Evolutionary conservation across 2,113 vertebrate genomes (phyloP).

Genomic region (Balaeniceps rex): DNA sequence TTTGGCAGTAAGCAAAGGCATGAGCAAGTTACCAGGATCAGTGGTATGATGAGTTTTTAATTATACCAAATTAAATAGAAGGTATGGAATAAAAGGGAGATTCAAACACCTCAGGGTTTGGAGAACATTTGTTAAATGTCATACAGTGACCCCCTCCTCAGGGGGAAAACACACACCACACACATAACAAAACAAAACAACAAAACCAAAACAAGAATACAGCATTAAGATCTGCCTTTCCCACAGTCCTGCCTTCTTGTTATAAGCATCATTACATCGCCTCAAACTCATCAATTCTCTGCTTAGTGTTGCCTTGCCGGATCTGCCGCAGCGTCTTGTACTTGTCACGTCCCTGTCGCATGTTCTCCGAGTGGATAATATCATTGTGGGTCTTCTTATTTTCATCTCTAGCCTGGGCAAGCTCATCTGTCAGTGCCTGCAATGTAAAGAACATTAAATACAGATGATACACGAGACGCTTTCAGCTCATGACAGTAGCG

Average conservation of each 20-base stretch:
- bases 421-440: constrained; percentile 87
- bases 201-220: not conserved
- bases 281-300: constrained; percentile 96
- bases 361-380: constrained; percentile 89
- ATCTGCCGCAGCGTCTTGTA: constrained; percentile 97
- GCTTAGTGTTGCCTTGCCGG: constrained; percentile 96
- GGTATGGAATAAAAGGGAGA: not conserved
- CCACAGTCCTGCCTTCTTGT: constrained; percentile 31
- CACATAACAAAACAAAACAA: not conserved
- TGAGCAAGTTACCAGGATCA: not conserved
- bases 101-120: constrained; percentile 15
- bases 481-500: not conserved
- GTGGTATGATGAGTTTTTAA: not conserved
- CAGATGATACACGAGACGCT: not conserved
- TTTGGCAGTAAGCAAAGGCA: constrained; percentile 75
- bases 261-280: constrained; percentile 78
- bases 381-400: constrained; percentile 92
- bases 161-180: not conserved
- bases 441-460: not conserved
- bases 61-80: not conserved
- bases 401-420: constrained; percentile 88
- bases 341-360: constrained; percentile 90
- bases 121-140: not conserved
- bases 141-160: constrained; percentile 69
- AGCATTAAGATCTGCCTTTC: constrained; percentile 55